These are phyloP conservation scores for Temnopleurus reevesii DNA, from an alignment of 53 echinoderm and acorn worm genomes.

Conservation along the genomic window DNA sequence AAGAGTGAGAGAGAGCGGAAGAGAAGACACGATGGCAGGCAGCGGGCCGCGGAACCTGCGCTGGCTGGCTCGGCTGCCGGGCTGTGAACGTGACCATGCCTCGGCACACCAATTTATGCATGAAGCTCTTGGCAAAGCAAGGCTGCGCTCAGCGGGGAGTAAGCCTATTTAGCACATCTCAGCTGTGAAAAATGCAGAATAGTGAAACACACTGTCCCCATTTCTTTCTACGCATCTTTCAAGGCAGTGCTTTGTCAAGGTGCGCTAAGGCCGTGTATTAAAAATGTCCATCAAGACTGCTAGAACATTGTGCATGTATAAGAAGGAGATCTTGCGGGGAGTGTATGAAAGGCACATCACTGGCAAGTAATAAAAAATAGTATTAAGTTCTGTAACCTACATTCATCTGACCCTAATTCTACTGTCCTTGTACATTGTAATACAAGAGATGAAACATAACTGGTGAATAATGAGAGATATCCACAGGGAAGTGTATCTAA, in stretches of 20 bases:
- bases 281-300: conserved; percentile 42
- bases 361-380: too few relatives aligned
- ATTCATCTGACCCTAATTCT: too few relatives aligned
- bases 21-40: background rate
- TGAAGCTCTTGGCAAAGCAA: conserved; percentile 48
- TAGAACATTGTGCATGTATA: conserved; percentile 26
- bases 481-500: too few relatives aligned
- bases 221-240: background rate
- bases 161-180: conserved; percentile 62
- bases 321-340: too few relatives aligned
- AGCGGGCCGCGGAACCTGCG: background rate
- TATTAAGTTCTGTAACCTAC: too few relatives aligned
- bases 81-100: conserved; percentile 53
- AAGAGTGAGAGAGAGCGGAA: background rate
- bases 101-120: conserved; percentile 46
- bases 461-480: too few relatives aligned
- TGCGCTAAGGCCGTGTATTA: background rate
- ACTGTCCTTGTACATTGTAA: too few relatives aligned
- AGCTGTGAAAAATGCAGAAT: conserved; percentile 58
- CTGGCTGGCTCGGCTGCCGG: background rate
- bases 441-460: too few relatives aligned
- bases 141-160: conserved; percentile 58
- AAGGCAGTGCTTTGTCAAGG: conserved; percentile 35
- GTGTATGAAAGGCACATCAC: too few relatives aligned
- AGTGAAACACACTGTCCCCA: conserved; percentile 37